Evolutionary conservation across 2,797 vertebrate species (phyloP), one percentile per base, ranked within the genome.

Genomic region (Epinephelus awoara): DNA sequence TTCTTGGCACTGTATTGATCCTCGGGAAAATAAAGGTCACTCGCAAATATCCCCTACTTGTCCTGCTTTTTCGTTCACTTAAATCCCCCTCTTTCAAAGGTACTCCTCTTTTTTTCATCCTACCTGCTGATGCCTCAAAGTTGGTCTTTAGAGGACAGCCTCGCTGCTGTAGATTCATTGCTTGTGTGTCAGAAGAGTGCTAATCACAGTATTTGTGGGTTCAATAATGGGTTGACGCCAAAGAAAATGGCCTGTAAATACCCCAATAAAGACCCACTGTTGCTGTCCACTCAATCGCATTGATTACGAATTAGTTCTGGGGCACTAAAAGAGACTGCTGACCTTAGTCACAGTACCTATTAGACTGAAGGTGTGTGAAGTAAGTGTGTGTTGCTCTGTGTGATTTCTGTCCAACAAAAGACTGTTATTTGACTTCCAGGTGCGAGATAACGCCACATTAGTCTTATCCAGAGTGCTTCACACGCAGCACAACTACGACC

Each of bases 401-500:
- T 57, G 14, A 62, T 64, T 51, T 67, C 23, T 61, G 55, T 64
- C 56, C 57, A 69, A 86, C 47, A 76, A 59, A 71, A 61, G 52
- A 23, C 54, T 63, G 1, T 65, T 77, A 9, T 93, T 78, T 91
- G 76, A 27, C 1, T 94, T 94, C 21, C 92, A 99, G 98, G 98
- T 99, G 49, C 95, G 97, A 74, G 98, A 99, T 23, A 97, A 97
- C 40, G 97, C 98, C 86, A 98, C 96, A 0, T 93, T 99, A 79
- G 96, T 99, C 81, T 92, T 99, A 78, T 99, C 98, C 11, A 97
- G 93, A 90, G 96, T 96, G 88, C 77, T 90, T 18, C 95, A 98
- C 90, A 96, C 94, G 25, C 97, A 97, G 79, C 98, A 98, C 83
- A 98, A 97, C 7, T 98, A 98, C 44, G 96, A 98, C 89, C 98